phyloP scores from a whole-genome alignment of 2,113 vertebrate species.

The Varanus komodoensis region DNA sequence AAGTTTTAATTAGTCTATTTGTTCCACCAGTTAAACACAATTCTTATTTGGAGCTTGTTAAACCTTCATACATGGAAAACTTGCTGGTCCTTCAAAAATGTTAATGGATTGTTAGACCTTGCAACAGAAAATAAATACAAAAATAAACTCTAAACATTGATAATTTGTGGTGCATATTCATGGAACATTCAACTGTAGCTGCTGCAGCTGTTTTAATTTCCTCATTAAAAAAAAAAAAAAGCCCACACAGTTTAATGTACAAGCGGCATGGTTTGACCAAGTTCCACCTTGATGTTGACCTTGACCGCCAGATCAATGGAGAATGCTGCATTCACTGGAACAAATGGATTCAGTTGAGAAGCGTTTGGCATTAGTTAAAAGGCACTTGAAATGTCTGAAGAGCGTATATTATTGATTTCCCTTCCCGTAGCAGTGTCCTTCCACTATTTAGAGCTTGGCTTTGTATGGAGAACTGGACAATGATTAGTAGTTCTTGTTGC shows the following conservation, averaged over 20 bases:
- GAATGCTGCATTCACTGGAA: neutral
- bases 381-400: neutral
- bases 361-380: constrained; percentile 23
- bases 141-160: neutral
- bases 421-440: constrained; percentile 3
- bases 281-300: neutral
- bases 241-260: neutral
- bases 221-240: neutral
- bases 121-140: neutral
- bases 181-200: neutral
- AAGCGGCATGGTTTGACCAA: neutral
- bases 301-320: neutral
- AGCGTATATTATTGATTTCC: constrained; percentile 4
- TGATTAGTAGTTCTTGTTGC: neutral
- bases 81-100: neutral
- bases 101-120: neutral
- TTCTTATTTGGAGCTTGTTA: constrained; percentile 1
- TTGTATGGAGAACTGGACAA: neutral
- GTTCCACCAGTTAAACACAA: neutral
- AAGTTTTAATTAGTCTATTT: constrained; percentile 17
- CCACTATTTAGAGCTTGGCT: neutral
- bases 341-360: neutral
- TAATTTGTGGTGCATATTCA: neutral
- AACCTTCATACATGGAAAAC: neutral
- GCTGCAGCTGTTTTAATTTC: neutral